Conservation (phyloP, 2,888 invertebrate genomes). For the Lacanobia oleracea region DNA sequence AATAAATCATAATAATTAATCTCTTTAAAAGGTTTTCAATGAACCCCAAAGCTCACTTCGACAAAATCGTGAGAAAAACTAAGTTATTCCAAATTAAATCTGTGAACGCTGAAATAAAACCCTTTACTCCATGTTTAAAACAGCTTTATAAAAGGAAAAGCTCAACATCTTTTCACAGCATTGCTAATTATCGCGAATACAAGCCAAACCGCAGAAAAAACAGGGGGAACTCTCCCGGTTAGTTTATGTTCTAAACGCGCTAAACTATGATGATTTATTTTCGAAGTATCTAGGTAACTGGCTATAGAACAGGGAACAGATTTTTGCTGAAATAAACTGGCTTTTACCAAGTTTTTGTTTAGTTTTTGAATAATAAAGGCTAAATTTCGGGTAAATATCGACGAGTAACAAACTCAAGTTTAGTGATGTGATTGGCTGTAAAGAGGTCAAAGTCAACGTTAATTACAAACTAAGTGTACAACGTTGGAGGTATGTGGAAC, state of each 20-base stretch:
- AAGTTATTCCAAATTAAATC: background rate
- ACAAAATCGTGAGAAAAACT: background rate
- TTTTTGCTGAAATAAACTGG: background rate
- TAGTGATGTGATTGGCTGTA: no score
- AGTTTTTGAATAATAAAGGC: no score
- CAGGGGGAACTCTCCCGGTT: slow-evolving; percentile 28
- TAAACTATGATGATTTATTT: slow-evolving; percentile 52
- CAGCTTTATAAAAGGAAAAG: slow-evolving; percentile 5
- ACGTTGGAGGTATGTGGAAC: no score
- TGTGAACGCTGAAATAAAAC: slow-evolving; percentile 11
- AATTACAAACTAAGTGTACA: no score
- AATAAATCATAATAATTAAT: background rate
- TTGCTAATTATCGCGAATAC: slow-evolving; percentile 41
- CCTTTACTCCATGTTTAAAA: background rate
- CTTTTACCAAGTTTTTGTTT: background rate
- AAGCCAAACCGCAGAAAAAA: slow-evolving; percentile 15
- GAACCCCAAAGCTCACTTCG: background rate
- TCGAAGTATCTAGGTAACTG: slow-evolving; percentile 14
- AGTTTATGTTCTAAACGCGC: slow-evolving; percentile 38
- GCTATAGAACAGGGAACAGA: slow-evolving; percentile 20
- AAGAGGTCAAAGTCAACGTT: no score
- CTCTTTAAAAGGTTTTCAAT: background rate
- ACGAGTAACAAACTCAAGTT: no score
- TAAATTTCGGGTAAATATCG: no score
- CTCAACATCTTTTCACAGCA: slow-evolving; percentile 16